Evolutionary conservation across 2,888 invertebrate genomes (phyloP), one percentile per base, ranked within the genome.

Genomic region (Dolomedes plantarius): DNA sequence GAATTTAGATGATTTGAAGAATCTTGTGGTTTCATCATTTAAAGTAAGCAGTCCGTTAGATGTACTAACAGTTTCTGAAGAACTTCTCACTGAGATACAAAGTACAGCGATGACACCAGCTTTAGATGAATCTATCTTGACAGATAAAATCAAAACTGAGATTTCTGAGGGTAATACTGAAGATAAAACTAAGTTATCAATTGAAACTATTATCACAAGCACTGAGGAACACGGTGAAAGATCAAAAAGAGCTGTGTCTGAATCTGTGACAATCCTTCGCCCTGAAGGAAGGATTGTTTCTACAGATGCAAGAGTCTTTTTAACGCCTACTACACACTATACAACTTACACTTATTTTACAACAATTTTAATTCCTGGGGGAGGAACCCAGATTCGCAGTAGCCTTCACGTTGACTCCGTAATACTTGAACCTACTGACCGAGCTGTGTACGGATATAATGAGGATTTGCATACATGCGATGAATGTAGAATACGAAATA

Each of bases 341-440:
- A 97, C 97, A 1, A 97, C 97, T 0, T 97, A 96, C 89, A 97
- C 97, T 0, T 97, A 97, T 91, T 97, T 95, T 90, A 97, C 97
- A 11, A 97, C 97, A 0, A 95, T 97, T 81, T 96, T 96, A 90
- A 95, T 95, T 0, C 96, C 96, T 85, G 95, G 94, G 36, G 95
- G 96, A 91, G 96, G 96, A 0, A 95, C 96, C 90, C n/a, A 31
- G 27, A 39, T 87, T 11, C 50, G 31, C n/a, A 87, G 87, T 32
- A 76, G 69, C 67, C 23, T 80, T 23, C 78, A 87, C 3, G 79
- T 87, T 1, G 87, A 87, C 72, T 67, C 76, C 6, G 32, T 83
- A 16, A n/a, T 80, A 11, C n/a, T 79, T 1, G 16, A 75, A 6
- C 86, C 86, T 0, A 65, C 50, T 7, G 75, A 75, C 9, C 13